Conservation (phyloP, 1,140 invertebrate genomes). For the Lethrus apterus region DNA sequence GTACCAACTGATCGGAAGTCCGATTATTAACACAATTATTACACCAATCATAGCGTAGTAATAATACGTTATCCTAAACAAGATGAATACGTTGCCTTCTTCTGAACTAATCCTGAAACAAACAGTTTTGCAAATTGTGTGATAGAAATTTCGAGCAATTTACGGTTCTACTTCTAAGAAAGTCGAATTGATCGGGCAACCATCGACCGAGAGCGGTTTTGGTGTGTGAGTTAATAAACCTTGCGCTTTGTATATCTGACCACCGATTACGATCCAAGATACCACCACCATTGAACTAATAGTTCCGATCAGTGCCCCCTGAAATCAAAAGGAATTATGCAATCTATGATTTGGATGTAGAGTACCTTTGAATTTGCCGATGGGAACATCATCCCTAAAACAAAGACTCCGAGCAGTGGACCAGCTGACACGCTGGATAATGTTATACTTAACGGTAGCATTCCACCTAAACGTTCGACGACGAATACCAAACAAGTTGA, state of each 20-base stretch:
- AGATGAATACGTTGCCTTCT: background rate
- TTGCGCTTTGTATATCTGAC: conserved; percentile 25
- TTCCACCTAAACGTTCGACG: conserved; percentile 52
- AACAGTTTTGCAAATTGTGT: background rate
- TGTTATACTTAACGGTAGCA: conserved; percentile 54
- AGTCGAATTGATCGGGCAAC: conserved; percentile 19
- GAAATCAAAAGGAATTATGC: conserved; percentile 3
- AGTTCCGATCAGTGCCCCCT: conserved; percentile 28
- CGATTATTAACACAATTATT: conserved; percentile 6
- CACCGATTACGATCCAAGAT: conserved; percentile 16
- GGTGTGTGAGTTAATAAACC: conserved; percentile 16
- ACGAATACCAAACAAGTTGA: conserved; percentile 52
- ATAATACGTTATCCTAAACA: conserved; percentile 15
- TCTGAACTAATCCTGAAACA: background rate
- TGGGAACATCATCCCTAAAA: conserved; percentile 59
- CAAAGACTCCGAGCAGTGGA: conserved; percentile 58
- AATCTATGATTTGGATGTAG: background rate
- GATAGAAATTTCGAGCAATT: background rate
- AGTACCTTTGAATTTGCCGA: conserved; percentile 53
- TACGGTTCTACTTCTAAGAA: background rate
- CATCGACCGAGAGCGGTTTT: conserved; percentile 24
- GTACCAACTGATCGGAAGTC: conserved; percentile 7
- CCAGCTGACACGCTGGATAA: conserved; percentile 57
- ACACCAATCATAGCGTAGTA: conserved; percentile 11
- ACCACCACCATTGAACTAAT: conserved; percentile 19